Percentiles rank a stretch among this genome's conserved stretches.
phyloP scores from a whole-genome alignment of 2,888 invertebrate species.

The Trisateles emortualis region DNA sequence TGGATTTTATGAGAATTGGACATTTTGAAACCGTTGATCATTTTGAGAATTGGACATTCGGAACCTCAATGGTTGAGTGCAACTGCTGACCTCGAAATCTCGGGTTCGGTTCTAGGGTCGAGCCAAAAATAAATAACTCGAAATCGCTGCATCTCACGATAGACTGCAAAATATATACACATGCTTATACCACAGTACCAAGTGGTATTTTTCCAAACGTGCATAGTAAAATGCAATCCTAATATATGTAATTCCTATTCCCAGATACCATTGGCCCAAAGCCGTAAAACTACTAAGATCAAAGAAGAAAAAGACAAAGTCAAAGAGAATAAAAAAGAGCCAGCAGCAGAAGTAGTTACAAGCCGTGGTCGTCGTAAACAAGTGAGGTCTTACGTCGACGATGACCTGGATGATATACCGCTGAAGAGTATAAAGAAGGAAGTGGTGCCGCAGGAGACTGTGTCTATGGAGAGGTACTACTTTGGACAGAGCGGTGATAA shows the following conservation, averaged over 20 bases:
- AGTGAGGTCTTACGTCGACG: conserved; percentile 69
- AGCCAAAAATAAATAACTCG: no score
- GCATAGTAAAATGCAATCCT: no score
- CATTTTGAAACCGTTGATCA: no score
- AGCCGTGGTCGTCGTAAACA: conserved; percentile 66
- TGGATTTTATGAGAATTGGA: no score
- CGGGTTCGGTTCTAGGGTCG: no score
- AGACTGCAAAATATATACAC: no score
- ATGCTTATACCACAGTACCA: no score
- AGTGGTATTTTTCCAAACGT: no score
- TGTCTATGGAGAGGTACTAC: conserved; percentile 89
- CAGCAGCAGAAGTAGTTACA: conserved; percentile 15
- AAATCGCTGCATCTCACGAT: no score
- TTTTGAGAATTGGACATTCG: no score
- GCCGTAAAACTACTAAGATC: conserved; percentile 68
- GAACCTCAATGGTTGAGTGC: no score
- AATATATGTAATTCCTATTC: neutral
- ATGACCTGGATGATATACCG: conserved; percentile 75
- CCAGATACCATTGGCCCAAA: conserved; percentile 73
- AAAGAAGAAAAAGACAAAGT: conserved; percentile 72
- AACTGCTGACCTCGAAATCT: no score
- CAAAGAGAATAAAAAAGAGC: conserved; percentile 46
- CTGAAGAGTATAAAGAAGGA: conserved; percentile 79
- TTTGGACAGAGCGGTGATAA: conserved; percentile 85
- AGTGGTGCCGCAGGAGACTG: conserved; percentile 74